Evolutionary conservation across 2,797 vertebrate genomes (phyloP), one percentile per base, ranked within the genome.

Genomic region (Danio aesculapii): DNA sequence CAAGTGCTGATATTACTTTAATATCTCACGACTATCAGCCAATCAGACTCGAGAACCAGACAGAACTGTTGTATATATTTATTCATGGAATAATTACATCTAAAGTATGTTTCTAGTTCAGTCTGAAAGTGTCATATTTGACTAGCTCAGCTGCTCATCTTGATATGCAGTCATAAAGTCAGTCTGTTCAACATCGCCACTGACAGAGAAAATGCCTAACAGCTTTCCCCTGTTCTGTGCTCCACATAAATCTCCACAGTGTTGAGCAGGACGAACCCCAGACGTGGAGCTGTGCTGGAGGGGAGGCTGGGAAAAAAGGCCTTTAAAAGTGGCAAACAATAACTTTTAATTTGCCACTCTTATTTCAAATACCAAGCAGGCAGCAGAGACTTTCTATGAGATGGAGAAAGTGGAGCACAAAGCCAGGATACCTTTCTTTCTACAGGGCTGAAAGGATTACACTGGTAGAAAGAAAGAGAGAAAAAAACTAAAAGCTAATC

Each of bases 401-500:
- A 83, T 21, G 73, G 75, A 52, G 63, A 83, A 81, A 86, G 82
- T 76, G 82, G 59, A 63, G 49, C 49, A 84, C 81, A 82, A 83
- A 84, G 50, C 52, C 44, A 69, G 84, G 81, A 86, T 83, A 82
- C 83, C 79, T 81, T 83, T 75, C 55, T 75, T 84, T 80, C 85
- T 85, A 70, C 50, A 67, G 78, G 61, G 44, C 63, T 84, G 78
- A 87, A 87, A 84, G 87, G 87, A 86, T 87, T 88, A 85, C 73
- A 44, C 43, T 63, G 68, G 66, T 79, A 76, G 79, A 86, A 88
- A 78, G 77, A 63, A 77, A 61, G 30, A 82, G 72, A 83, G 79
- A 21, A 41, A 83, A 84, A 85, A 79, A 79, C 83, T 75, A 85
- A 83, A 74, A 78, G 66, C 83, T 88, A 89, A 89, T 89, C 85